Percentiles rank a stretch among this genome's conserved stretches.
Evolutionary conservation across 2,888 invertebrate genomes (phyloP).

Genomic region (Chrysolina americana): DNA sequence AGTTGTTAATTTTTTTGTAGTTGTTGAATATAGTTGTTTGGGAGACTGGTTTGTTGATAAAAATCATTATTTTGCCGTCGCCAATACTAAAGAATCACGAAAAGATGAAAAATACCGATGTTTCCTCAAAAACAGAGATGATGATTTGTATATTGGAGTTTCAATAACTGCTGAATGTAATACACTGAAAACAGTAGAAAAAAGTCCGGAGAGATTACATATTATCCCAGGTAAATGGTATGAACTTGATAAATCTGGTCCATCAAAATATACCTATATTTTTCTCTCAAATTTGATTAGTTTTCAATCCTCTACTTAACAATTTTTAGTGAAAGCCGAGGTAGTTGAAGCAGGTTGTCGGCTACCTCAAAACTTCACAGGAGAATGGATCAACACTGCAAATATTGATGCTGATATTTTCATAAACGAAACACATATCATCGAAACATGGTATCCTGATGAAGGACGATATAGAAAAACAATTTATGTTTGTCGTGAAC

Average conservation of each 20-base stretch:
- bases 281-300: neutral
- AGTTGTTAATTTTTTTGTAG: conserved; percentile 62
- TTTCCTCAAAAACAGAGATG: conserved; percentile 94
- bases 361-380: conserved; percentile 93
- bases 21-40: conserved; percentile 92
- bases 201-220: conserved; percentile 90
- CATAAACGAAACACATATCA: conserved; percentile 96
- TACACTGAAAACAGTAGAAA: conserved; percentile 92
- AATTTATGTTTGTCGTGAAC: conserved; percentile 95
- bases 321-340: conserved; percentile 79
- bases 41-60: conserved; percentile 97
- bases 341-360: conserved; percentile 92
- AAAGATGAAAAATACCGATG: conserved; percentile 96
- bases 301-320: conserved; percentile 26
- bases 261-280: no score
- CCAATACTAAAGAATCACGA: conserved; percentile 95
- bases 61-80: conserved; percentile 97
- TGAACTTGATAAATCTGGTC: no score
- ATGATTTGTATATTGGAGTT: conserved; percentile 91
- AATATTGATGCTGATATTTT: conserved; percentile 95
- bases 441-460: conserved; percentile 96
- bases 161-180: conserved; percentile 96
- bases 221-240: conserved; percentile 81
- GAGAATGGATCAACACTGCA: conserved; percentile 97
- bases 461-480: conserved; percentile 89